phyloP scores from a whole-genome alignment of 2,113 vertebrate genomes.

The Ellobius talpinus region DNA sequence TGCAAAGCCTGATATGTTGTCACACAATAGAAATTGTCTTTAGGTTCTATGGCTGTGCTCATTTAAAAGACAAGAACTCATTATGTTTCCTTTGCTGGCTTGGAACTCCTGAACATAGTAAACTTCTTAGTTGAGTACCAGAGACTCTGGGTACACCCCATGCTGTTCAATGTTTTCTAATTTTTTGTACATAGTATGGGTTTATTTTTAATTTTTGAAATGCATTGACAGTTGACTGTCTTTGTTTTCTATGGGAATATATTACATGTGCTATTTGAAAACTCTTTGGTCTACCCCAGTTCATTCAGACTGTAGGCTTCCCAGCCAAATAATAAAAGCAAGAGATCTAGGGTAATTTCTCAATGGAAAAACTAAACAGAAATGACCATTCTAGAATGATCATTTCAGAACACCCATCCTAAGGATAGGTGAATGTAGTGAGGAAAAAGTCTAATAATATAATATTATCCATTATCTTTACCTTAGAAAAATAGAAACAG shows the following conservation, averaged over 20 bases:
- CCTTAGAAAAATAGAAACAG: not conserved
- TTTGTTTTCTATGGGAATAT: not conserved
- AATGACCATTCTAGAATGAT: not conserved
- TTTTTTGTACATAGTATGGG: not conserved
- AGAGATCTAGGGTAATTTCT: not conserved
- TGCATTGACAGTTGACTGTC: not conserved
- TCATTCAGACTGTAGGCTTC: slow-evolving; percentile 34
- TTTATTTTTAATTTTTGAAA: slow-evolving; percentile 17
- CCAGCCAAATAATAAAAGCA: slow-evolving; percentile 48
- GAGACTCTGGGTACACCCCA: not conserved
- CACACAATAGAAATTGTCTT: not conserved
- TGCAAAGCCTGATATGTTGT: not conserved
- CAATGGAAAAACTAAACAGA: not conserved
- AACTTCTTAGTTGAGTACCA: not conserved
- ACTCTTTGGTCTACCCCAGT: not conserved
- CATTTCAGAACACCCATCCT: not conserved
- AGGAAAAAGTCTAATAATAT: not conserved
- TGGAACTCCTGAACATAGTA: not conserved
- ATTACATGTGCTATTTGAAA: slow-evolving; percentile 6
- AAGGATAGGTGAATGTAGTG: slow-evolving; percentile 9
- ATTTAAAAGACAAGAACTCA: not conserved
- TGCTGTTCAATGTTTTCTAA: not conserved
- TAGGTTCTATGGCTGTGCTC: not conserved
- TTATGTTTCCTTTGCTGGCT: not conserved
- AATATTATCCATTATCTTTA: not conserved